phyloP scores from a whole-genome alignment of 2,797 vertebrate species.

The Morus bassanus region DNA sequence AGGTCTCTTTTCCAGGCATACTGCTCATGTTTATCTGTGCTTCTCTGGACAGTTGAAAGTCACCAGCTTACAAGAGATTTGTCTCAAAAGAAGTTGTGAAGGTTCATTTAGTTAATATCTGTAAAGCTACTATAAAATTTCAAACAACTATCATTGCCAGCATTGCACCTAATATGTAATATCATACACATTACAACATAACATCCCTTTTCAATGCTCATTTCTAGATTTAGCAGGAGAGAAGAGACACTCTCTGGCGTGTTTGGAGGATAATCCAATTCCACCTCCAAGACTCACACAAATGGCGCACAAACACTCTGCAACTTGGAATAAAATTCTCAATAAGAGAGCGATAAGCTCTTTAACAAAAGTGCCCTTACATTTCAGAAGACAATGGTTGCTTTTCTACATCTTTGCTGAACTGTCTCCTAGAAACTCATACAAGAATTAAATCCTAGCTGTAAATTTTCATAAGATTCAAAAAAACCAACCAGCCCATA shows the following conservation, averaged over 20 bases:
- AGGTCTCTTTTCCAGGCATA: background rate
- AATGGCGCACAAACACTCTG: background rate
- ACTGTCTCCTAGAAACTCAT: background rate
- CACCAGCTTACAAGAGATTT: background rate
- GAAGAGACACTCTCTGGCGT: conserved; percentile 16
- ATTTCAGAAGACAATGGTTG: background rate
- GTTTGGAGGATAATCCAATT: background rate
- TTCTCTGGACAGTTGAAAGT: background rate
- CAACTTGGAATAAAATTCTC: background rate
- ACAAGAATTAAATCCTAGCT: background rate
- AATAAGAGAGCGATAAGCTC: background rate
- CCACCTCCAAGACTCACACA: background rate
- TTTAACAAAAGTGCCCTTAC: background rate
- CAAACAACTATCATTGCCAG: background rate
- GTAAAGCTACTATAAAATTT: background rate
- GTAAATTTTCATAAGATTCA: background rate
- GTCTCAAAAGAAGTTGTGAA: background rate
- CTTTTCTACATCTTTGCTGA: background rate
- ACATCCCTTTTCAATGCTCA: background rate
- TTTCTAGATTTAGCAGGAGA: background rate
- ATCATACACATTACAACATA: background rate
- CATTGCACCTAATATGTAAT: background rate
- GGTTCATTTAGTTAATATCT: background rate
- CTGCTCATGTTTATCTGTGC: background rate
- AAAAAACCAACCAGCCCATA: background rate